Conservation (phyloP, 1,140 invertebrate species). For the Lutraria rhynchaena region DNA sequence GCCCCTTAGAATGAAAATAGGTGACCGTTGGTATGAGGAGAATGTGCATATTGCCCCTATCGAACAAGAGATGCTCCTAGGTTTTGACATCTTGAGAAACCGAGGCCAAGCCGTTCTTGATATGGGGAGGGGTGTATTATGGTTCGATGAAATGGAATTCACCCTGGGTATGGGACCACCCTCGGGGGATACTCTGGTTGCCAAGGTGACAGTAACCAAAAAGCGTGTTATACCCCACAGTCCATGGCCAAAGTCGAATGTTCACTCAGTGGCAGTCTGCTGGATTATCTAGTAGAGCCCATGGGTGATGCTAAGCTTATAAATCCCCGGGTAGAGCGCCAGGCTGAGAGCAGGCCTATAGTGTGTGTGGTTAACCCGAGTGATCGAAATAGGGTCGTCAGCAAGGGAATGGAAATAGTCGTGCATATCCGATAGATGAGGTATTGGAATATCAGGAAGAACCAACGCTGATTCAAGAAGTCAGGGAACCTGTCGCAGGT, state of each 20-base stretch:
- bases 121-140: background rate
- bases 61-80: too few relatives aligned
- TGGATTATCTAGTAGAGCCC: background rate
- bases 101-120: too few relatives aligned
- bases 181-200: background rate
- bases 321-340: background rate
- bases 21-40: too few relatives aligned
- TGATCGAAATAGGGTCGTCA: background rate
- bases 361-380: conserved; percentile 15
- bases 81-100: too few relatives aligned
- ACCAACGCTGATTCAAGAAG: background rate
- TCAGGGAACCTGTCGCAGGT: too few relatives aligned
- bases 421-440: too few relatives aligned
- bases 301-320: background rate
- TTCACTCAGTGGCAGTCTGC: background rate
- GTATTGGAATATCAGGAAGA: too few relatives aligned
- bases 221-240: conserved; percentile 3
- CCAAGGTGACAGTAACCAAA: background rate
- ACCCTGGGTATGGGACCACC: background rate
- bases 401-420: background rate
- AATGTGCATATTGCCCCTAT: too few relatives aligned
- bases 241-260: background rate
- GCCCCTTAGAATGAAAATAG: too few relatives aligned
- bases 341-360: background rate
- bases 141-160: background rate